These are phyloP conservation scores for Globodera ellingtonae DNA, from an alignment of 1,140 invertebrate species.

Conservation along the genomic window DNA sequence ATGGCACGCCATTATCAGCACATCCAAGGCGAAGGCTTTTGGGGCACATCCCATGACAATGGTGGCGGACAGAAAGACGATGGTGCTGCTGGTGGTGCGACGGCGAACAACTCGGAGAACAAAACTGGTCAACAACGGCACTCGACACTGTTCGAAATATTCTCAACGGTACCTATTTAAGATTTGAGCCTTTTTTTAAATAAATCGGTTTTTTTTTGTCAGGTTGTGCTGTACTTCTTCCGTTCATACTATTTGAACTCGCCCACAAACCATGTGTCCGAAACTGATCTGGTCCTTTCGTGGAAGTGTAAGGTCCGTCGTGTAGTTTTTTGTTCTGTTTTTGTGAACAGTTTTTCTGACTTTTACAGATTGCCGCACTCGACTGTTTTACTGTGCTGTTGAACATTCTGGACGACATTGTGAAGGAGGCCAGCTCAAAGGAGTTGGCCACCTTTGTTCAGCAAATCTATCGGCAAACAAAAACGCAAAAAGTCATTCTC, in stretches of 20 bases:
- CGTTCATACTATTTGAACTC: constrained; percentile 65
- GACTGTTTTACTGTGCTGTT: constrained; percentile 79
- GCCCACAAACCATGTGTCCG: constrained; percentile 57
- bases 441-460: constrained; percentile 81
- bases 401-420: constrained; percentile 78
- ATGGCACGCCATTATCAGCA: constrained; percentile 57
- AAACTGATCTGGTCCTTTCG: constrained; percentile 47
- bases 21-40: constrained; percentile 62
- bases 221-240: constrained; percentile 61
- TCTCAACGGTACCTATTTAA: constrained; percentile 30
- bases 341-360: background rate
- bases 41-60: constrained; percentile 38
- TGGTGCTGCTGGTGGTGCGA: constrained; percentile 10
- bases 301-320: constrained; percentile 60
- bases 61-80: constrained; percentile 1
- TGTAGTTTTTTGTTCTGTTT: background rate
- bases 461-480: constrained; percentile 79
- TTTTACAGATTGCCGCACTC: constrained; percentile 66
- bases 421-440: constrained; percentile 77
- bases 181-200: background rate
- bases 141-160: constrained; percentile 50
- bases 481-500: constrained; percentile 84
- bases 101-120: background rate
- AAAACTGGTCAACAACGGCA: constrained; percentile 40
- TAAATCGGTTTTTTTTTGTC: background rate